Percentiles rank a stretch among this genome's conserved stretches.
These are phyloP conservation scores for Cylas formicarius DNA, from an alignment of 1,140 invertebrate genomes.

Conservation along the genomic window DNA sequence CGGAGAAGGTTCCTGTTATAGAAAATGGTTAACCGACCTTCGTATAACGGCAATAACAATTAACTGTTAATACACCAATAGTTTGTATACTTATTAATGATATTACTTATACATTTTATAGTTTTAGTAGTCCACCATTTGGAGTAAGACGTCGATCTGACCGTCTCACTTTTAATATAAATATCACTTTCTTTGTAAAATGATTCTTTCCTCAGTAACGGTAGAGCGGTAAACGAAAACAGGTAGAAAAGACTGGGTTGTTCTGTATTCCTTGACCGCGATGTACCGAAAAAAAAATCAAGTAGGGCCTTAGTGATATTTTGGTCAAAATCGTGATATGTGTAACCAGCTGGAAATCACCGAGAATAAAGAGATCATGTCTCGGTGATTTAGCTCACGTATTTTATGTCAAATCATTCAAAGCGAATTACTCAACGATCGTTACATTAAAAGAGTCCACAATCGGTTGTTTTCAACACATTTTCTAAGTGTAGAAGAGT, in stretches of 20 bases:
- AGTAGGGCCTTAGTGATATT: conserved; percentile 10
- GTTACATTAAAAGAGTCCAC: conserved; percentile 3
- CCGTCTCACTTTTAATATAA: conserved; percentile 8
- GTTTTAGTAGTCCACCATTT: conserved; percentile 10
- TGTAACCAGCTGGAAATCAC: background rate
- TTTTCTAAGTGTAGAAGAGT: conserved; percentile 8
- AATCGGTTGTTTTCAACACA: conserved; percentile 6
- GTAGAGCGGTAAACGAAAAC: background rate
- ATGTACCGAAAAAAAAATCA: background rate
- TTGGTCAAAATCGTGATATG: background rate
- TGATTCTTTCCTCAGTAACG: conserved; percentile 3
- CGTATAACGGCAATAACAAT: conserved; percentile 4
- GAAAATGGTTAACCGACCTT: conserved; percentile 11
- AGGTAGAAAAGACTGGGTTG: background rate
- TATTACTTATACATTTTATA: conserved; percentile 6
- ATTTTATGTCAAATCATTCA: conserved; percentile 8
- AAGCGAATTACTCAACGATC: conserved; percentile 6
- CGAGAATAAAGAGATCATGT: background rate
- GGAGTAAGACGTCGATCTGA: conserved; percentile 1
- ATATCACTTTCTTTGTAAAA: background rate
- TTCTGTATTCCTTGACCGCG: background rate
- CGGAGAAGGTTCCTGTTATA: no score
- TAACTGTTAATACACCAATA: conserved; percentile 10
- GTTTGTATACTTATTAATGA: no score
- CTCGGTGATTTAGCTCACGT: background rate